phyloP scores from a whole-genome alignment of 2,113 vertebrate species.

The Lagenorhynchus albirostris region DNA sequence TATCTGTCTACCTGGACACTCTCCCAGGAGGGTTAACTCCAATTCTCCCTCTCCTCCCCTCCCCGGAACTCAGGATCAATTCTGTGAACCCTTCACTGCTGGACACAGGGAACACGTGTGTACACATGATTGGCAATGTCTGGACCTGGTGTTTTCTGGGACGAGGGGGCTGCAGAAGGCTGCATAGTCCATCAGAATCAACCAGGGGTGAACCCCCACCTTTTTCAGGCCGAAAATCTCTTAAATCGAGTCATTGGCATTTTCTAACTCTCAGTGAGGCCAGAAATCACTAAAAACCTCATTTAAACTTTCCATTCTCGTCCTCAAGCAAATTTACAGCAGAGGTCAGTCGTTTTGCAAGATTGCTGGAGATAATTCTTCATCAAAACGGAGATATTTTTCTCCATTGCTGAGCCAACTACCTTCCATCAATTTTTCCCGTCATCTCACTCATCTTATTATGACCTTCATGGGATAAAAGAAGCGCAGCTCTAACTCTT shows the following conservation, averaged over 20 bases:
- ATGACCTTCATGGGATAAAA: constrained; percentile 74
- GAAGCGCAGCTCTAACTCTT: not conserved
- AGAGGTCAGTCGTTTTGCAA: constrained; percentile 65
- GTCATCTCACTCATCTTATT: constrained; percentile 61
- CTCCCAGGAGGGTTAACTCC: constrained; percentile 33
- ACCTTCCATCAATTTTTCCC: constrained; percentile 70
- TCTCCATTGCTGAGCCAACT: constrained; percentile 51
- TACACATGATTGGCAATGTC: constrained; percentile 58
- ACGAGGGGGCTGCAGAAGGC: not conserved
- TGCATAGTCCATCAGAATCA: not conserved
- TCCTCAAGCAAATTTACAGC: constrained; percentile 76
- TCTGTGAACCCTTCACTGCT: constrained; percentile 43
- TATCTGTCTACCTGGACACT: constrained; percentile 56
- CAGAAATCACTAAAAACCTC: constrained; percentile 80
- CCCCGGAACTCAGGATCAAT: constrained; percentile 63
- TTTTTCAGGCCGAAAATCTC: constrained; percentile 64
- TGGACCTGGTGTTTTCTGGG: constrained; percentile 49
- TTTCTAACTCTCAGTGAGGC: constrained; percentile 73
- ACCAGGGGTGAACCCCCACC: constrained; percentile 44
- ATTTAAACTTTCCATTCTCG: constrained; percentile 74
- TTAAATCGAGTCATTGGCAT: constrained; percentile 79
- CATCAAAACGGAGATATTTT: constrained; percentile 55
- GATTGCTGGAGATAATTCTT: constrained; percentile 70
- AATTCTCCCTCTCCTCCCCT: constrained; percentile 50
- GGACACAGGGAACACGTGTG: constrained; percentile 64